These are phyloP conservation scores for Octodonta nipae DNA, from an alignment of 2,888 invertebrate genomes.

Conservation along the genomic window DNA sequence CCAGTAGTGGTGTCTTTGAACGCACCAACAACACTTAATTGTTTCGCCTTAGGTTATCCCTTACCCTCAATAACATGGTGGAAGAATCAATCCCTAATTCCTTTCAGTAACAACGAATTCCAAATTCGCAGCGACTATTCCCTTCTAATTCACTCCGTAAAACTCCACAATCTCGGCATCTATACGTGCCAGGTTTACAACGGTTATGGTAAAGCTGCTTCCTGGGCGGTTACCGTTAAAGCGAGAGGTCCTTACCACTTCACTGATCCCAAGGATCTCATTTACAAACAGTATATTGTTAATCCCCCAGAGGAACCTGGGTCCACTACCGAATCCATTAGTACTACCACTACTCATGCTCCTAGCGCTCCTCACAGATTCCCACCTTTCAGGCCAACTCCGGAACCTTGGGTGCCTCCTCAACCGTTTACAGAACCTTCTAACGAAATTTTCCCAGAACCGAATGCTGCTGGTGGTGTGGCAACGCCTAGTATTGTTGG, in stretches of 20 bases:
- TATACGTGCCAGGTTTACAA: conserved; percentile 88
- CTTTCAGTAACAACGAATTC: conserved; percentile 51
- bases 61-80: conserved; percentile 72
- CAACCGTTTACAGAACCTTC: conserved; percentile 15
- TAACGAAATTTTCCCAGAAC: conserved; percentile 18
- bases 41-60: conserved; percentile 73
- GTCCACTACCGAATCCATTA: conserved; percentile 18
- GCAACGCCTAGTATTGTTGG: conserved; percentile 14
- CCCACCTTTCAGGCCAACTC: conserved; percentile 16
- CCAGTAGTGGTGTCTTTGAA: conserved; percentile 49
- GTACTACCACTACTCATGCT: conserved; percentile 13
- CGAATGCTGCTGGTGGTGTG: too few species aligned
- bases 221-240: conserved; percentile 60
- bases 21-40: conserved; percentile 56
- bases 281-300: conserved; percentile 46
- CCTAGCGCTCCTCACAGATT: conserved; percentile 10
- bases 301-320: conserved; percentile 38
- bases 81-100: conserved; percentile 63
- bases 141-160: conserved; percentile 58
- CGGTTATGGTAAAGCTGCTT: conserved; percentile 55
- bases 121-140: conserved; percentile 63
- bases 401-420: conserved; percentile 22
- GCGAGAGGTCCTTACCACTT: conserved; percentile 57
- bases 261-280: conserved; percentile 40
- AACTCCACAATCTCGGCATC: conserved; percentile 59